phyloP scores from a whole-genome alignment of 2,888 invertebrate species.

The Teinopalpus imperialis region DNA sequence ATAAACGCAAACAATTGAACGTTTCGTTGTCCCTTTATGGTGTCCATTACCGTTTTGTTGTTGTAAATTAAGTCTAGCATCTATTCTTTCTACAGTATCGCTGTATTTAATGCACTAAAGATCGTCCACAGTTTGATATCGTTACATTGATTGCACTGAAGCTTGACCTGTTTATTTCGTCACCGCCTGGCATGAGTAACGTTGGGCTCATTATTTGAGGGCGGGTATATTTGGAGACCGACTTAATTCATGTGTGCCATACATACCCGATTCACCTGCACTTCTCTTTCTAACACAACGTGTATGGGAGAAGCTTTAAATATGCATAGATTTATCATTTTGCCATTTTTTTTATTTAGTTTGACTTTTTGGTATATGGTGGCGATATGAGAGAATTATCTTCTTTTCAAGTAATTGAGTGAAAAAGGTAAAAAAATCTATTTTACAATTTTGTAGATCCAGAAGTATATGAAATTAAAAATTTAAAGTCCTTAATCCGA shows the following conservation, averaged over 20 bases:
- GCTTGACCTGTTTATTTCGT: constrained; percentile 50
- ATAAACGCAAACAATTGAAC: constrained; percentile 6
- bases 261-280: constrained; percentile 32
- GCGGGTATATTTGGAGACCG: constrained; percentile 52
- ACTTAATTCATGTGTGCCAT: constrained; percentile 60
- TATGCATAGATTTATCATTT: background rate
- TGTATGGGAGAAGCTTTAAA: background rate
- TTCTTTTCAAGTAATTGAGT: too few relatives aligned
- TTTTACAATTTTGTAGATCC: too few relatives aligned
- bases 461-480: too few relatives aligned
- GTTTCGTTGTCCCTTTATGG: constrained; percentile 14
- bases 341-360: too few relatives aligned
- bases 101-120: constrained; percentile 25
- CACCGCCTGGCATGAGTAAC: constrained; percentile 54
- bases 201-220: constrained; percentile 58
- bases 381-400: too few relatives aligned
- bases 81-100: constrained; percentile 12
- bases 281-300: too few relatives aligned
- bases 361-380: too few relatives aligned
- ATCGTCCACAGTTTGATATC: constrained; percentile 45
- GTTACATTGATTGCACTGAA: constrained; percentile 46
- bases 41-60: constrained; percentile 11
- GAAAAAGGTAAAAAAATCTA: too few relatives aligned
- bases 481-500: too few relatives aligned
- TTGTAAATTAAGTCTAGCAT: constrained; percentile 3